Evolutionary conservation across 2,888 invertebrate species (phyloP).

Genomic region (Andrena camellia): DNA sequence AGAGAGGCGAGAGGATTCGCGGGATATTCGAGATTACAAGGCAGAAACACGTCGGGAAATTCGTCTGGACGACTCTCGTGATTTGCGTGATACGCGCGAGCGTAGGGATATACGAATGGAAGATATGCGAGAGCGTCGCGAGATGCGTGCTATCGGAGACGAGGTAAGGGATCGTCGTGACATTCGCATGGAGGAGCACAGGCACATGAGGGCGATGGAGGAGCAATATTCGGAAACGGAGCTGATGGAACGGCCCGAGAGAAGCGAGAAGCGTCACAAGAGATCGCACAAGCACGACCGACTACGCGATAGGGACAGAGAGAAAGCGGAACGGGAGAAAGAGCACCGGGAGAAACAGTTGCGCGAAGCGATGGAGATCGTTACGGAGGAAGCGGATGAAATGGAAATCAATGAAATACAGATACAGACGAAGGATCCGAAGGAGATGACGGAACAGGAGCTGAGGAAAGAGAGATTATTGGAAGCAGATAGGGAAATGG

Average conservation of each 20-base stretch:
- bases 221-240: slow-evolving; percentile 79
- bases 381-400: slow-evolving; percentile 82
- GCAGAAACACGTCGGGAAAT: slow-evolving; percentile 79
- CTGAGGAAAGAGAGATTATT: slow-evolving; percentile 85
- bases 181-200: slow-evolving; percentile 76
- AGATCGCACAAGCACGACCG: slow-evolving; percentile 87
- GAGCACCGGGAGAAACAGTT: slow-evolving; percentile 81
- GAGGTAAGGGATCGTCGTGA: slow-evolving; percentile 78
- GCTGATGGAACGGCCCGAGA: slow-evolving; percentile 74
- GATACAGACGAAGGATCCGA: slow-evolving; percentile 78
- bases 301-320: slow-evolving; percentile 86
- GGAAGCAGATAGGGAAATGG: slow-evolving; percentile 88
- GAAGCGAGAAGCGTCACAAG: slow-evolving; percentile 81
- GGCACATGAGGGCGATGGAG: slow-evolving; percentile 76
- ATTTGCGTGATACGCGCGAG: slow-evolving; percentile 73
- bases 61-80: slow-evolving; percentile 77
- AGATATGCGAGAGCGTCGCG: slow-evolving; percentile 81
- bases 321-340: slow-evolving; percentile 79
- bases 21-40: slow-evolving; percentile 80
- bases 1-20: slow-evolving; percentile 82
- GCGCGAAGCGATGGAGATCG: slow-evolving; percentile 79
- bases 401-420: slow-evolving; percentile 81
- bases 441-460: slow-evolving; percentile 84
- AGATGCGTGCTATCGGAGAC: slow-evolving; percentile 74
- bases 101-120: slow-evolving; percentile 80